A percentile compares a stretch with the other conserved stretches of the same genome.
Evolutionary conservation across 1,140 invertebrate genomes (phyloP).

Genomic region (Musca vetustissima): DNA sequence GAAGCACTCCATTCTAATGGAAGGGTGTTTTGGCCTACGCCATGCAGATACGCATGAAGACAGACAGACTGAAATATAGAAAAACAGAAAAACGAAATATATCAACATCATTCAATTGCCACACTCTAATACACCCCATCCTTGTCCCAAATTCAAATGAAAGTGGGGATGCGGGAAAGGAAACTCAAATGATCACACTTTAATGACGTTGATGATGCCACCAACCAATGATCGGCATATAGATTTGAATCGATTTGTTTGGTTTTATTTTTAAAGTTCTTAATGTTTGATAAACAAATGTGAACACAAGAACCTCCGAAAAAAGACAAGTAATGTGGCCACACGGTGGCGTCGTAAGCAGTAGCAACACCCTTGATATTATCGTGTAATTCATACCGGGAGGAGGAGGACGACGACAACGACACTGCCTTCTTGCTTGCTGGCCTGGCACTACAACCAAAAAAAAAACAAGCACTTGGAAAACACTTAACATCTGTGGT

Average conservation of each 20-base stretch:
- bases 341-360: not conserved
- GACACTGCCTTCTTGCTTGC: too few relatives aligned
- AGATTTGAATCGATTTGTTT: not conserved
- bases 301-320: too few relatives aligned
- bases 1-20: not conserved
- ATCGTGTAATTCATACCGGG: too few relatives aligned
- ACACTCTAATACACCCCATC: not conserved
- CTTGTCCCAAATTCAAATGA: too few relatives aligned
- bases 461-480: conserved; percentile 17
- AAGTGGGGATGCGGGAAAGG: too few relatives aligned
- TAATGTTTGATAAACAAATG: conserved; percentile 22
- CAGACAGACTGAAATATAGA: too few relatives aligned
- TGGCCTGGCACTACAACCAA: not conserved
- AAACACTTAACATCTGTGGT: conserved; percentile 23
- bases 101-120: not conserved
- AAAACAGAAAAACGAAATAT: too few relatives aligned
- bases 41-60: too few relatives aligned
- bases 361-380: too few relatives aligned
- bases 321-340: not conserved
- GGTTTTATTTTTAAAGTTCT: conserved; percentile 14
- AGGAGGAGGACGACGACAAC: too few relatives aligned
- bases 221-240: not conserved
- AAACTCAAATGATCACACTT: not conserved
- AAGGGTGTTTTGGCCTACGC: not conserved
- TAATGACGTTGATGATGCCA: too few relatives aligned